A percentile compares a stretch with the other conserved stretches of the same genome.
Evolutionary conservation across 2,113 vertebrate species (phyloP).

Genomic region (Oxyruncus cristatus): DNA sequence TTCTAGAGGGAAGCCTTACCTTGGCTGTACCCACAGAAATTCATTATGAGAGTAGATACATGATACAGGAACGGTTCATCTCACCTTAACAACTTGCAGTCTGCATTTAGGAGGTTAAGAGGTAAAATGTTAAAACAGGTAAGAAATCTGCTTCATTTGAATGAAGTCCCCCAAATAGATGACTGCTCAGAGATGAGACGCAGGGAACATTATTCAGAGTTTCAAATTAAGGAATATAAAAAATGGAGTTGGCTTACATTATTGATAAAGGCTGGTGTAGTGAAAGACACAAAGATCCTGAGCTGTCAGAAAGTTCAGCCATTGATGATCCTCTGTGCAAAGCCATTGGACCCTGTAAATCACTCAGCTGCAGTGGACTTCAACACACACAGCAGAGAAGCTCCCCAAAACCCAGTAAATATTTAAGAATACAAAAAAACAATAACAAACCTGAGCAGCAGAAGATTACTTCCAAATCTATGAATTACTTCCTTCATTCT

Average conservation of each 20-base stretch:
- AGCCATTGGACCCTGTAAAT: not conserved
- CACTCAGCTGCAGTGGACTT: not conserved
- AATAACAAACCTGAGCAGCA: not conserved
- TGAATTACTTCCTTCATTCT: not conserved
- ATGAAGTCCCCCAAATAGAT: not conserved
- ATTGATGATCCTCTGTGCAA: not conserved
- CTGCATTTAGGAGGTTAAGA: not conserved
- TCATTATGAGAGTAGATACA: not conserved
- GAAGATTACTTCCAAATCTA: not conserved
- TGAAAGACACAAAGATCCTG: not conserved
- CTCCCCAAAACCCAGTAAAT: not conserved
- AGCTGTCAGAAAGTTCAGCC: not conserved
- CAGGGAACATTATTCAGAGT: not conserved
- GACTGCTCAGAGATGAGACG: not conserved
- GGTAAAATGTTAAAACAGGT: not conserved
- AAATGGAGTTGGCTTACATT: not conserved
- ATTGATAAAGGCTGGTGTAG: not conserved
- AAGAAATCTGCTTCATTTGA: not conserved
- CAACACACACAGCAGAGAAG: not conserved
- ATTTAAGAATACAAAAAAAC: not conserved
- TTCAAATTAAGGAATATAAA: constrained; percentile 7
- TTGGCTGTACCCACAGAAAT: not conserved
- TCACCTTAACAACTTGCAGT: not conserved
- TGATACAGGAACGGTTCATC: not conserved
- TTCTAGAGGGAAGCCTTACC: not conserved